Conservation (phyloP, 2,113 vertebrate species). For the Rostratula benghalensis region DNA sequence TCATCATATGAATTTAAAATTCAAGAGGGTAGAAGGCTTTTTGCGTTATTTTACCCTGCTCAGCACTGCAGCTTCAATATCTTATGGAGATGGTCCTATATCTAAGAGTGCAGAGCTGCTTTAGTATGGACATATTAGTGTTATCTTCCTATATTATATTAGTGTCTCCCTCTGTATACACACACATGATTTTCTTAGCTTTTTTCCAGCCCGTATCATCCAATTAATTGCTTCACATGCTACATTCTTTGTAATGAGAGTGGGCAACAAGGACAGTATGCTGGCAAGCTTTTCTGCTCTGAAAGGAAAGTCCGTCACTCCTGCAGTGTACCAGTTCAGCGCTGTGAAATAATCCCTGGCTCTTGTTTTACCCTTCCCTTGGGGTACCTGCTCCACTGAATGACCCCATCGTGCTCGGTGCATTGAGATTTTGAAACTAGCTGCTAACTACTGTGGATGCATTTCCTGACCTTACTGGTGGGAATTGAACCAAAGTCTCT, state of each 20-base stretch:
- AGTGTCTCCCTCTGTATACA: fast-evolving
- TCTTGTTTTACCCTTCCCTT: constrained; percentile 73
- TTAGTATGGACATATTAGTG: neutral
- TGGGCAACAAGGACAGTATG: constrained; percentile 28
- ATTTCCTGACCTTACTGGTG: constrained; percentile 79
- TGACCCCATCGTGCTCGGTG: constrained; percentile 71
- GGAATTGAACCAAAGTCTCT: constrained; percentile 80
- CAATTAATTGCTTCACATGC: constrained; percentile 56
- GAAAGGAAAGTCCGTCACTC: constrained; percentile 54
- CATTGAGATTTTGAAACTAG: constrained; percentile 78
- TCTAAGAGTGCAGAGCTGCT: neutral
- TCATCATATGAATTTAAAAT: constrained; percentile 58
- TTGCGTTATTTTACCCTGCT: constrained; percentile 40
- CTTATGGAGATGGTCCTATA: neutral
- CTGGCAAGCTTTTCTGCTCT: constrained; percentile 40
- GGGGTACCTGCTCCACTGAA: constrained; percentile 68
- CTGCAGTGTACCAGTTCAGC: constrained; percentile 42
- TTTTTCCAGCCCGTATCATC: constrained; percentile 43
- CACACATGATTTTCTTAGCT: neutral
- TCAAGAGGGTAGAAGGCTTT: constrained; percentile 20
- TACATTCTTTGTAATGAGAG: constrained; percentile 47
- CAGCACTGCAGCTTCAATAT: neutral
- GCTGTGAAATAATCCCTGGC: constrained; percentile 67
- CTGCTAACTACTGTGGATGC: constrained; percentile 76
- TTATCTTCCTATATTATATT: neutral